Percentiles rank a stretch among this genome's conserved stretches.
These are phyloP conservation scores for Apodemus speciosus DNA, from an alignment of 2,113 vertebrate genomes.

Conservation along the genomic window DNA sequence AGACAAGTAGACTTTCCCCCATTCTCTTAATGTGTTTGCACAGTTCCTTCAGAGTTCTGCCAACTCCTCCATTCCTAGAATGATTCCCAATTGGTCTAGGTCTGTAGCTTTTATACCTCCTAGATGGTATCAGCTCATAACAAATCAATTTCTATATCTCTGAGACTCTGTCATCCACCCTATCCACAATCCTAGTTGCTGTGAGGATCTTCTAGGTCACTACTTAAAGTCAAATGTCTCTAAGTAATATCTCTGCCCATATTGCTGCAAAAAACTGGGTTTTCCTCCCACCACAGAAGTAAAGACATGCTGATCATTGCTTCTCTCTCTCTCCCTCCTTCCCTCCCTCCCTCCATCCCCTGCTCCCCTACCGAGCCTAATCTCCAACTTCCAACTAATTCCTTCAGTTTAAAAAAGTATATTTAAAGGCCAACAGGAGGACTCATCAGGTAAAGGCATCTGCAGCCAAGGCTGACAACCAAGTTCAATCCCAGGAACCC, in stretches of 20 bases:
- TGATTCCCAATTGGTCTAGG: background rate
- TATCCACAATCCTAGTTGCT: background rate
- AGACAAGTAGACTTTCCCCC: background rate
- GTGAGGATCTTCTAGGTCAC: background rate
- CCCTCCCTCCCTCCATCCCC: too few relatives aligned
- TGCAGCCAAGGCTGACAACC: background rate
- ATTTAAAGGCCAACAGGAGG: background rate
- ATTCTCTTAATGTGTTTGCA: background rate
- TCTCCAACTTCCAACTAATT: background rate
- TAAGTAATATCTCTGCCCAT: rapidly evolving
- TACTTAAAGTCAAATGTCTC: background rate
- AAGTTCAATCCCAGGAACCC: background rate
- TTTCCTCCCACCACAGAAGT: too few relatives aligned
- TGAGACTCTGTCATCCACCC: too few relatives aligned
- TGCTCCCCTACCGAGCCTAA: background rate
- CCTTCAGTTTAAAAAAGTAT: background rate
- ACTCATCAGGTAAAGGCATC: background rate
- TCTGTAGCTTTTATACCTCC: too few relatives aligned
- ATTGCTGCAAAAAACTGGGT: rapidly evolving
- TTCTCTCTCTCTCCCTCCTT: too few relatives aligned
- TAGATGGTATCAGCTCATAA: background rate
- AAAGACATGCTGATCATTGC: background rate
- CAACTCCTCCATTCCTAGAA: background rate
- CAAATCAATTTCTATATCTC: background rate
- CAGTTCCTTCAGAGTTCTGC: background rate